Evolutionary conservation across 1,140 invertebrate species (phyloP), one percentile per base, ranked within the genome.

Genomic region (Tetragnatha versicolor): DNA sequence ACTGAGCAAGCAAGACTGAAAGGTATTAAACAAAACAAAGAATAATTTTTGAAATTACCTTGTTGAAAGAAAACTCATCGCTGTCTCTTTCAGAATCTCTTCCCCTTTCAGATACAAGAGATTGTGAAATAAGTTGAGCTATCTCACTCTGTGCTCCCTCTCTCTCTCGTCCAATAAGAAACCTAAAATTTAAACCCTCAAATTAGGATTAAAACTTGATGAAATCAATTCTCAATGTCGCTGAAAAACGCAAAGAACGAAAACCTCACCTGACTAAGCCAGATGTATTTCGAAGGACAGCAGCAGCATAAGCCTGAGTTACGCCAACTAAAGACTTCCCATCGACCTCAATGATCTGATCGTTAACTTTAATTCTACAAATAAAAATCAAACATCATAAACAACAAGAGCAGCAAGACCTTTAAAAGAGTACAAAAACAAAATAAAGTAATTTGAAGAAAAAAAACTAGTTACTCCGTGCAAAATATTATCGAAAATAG

Each of bases 261-360:
- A 25, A 60, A 61, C 70, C 25, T 29, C 55, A 79, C 78, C 85
- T 92, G 37, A 99, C 97, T 60, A 92, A 88, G 49, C 96, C 96
- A 22, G 92, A 94, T 22, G 97, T 99, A 85, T 98, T 98, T 47
- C 96, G 89, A 14, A 99, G 88, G 22, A 99, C 97, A 33, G 95
- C 96, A 0, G 98, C 97, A 14, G 98, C 98, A 85, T 98, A 99
- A 2, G 96, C 94, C 88, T 99, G 98, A 1, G 96, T 98, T 0
- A 99, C 98, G 27, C 98, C 98, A 9, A 93, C 98, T 80, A 99
- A 88, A 85, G 94, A 97, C 86, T 98, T 97, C n/a, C 96, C 95
- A 88, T 99, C 97, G 6, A 99, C 98, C 87, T 98, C 96, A 79
- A 99, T 98, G 79, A 99, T 99, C 87, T 99, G 97, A 88, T 99